phyloP scores from a whole-genome alignment of 2,888 invertebrate genomes.

The Yponomeuta sedellus region DNA sequence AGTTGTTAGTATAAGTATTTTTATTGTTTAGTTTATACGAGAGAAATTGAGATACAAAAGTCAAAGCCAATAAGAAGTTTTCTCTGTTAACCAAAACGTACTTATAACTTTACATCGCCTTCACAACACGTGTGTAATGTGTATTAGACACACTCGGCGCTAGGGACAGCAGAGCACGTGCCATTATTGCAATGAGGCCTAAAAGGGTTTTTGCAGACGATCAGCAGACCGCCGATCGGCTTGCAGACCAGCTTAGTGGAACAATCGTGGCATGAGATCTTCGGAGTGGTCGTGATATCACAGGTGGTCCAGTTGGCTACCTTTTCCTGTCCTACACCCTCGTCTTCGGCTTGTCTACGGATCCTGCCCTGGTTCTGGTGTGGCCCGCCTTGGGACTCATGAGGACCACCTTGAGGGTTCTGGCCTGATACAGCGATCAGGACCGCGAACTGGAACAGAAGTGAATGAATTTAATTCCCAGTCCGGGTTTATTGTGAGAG shows the following conservation, averaged over 20 bases:
- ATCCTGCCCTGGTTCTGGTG: conserved; percentile 27
- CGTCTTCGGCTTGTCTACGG: conserved; percentile 25
- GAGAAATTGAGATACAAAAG: too few relatives aligned
- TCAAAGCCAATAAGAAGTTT: too few relatives aligned
- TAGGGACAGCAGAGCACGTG: conserved; percentile 40
- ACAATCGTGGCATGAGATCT: conserved; percentile 43
- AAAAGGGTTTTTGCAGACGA: conserved; percentile 32
- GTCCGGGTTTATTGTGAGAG: too few relatives aligned
- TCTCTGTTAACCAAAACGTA: too few relatives aligned
- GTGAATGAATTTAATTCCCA: background rate
- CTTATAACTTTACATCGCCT: too few relatives aligned
- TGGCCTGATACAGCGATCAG: conserved; percentile 24
- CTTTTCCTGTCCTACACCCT: conserved; percentile 3
- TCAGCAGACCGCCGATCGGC: conserved; percentile 40
- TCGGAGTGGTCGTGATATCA: conserved; percentile 29
- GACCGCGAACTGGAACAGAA: conserved; percentile 24
- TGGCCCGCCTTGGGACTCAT: conserved; percentile 22
- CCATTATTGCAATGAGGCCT: conserved; percentile 50
- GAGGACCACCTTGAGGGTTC: conserved; percentile 17
- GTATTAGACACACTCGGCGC: conserved; percentile 32
- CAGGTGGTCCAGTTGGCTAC: conserved; percentile 36
- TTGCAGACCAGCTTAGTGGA: conserved; percentile 46
- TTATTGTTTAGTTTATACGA: too few relatives aligned
- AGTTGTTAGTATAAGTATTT: too few relatives aligned
- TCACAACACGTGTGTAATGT: background rate